Base-by-base conservation (phyloP, 2,888 invertebrate species). In the Lamellibrachia columna region DNA sequence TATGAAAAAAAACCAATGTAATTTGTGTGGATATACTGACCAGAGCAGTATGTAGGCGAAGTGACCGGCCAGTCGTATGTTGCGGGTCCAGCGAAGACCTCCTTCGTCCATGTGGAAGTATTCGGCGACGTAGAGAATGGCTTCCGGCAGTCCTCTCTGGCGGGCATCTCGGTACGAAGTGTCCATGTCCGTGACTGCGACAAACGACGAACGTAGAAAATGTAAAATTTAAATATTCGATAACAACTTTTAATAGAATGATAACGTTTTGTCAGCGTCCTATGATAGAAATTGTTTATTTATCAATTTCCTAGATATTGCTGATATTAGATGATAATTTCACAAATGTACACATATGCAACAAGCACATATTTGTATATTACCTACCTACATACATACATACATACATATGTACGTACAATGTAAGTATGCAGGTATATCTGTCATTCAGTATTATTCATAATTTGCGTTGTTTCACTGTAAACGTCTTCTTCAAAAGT, bases 11-110 rank as follows among this genome's bases (percentile, higher is more conserved):
- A 7, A 7, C 8, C 91, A 15, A 53, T 92, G 52, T 53, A 92
- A 7, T 53, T 15, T 2, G n/a, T 15, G 22, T 75, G 22, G 53
- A 53, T 6, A 53, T 15, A 95, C 97, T 96, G 97, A 98, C 99
- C 99, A 99, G 90, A 99, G 97, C 96, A 99, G 97, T 92, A 99
- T 98, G 93, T 98, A 98, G 40, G 98, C 98, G 95, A 98, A 99
- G 96, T 99, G 99, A n/a, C 99, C 99, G 0, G 99, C 99, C 22
- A 98, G 98, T 90, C 99, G 97, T 96, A 99, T 99, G 96, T 98
- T 98, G 52, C 98, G 98, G 52, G 99, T 99, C 99, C 99, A 99
- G 40, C 98, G 98, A 96, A 99, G 98, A 11, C 99, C 99, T 96
- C 99, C 99, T 95, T 98, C 98, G 94, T 99, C 99, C 92, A 98